Evolutionary conservation across 53 echinoderm and acorn worm genomes (phyloP).

Genomic region (Paracentrotus lividus): DNA sequence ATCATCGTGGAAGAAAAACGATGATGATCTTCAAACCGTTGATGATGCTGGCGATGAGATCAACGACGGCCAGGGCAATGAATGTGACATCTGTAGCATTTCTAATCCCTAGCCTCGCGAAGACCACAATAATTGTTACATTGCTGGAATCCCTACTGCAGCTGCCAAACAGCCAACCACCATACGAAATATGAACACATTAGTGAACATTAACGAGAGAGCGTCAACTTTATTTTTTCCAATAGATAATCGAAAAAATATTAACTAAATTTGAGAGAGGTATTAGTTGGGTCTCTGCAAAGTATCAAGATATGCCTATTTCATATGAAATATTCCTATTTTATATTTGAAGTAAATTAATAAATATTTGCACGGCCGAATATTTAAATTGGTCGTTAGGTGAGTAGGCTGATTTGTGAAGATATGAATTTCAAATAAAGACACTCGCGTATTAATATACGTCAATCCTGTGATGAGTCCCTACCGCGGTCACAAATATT

Average conservation of each 20-base stretch:
- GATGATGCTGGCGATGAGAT: conserved; percentile 54
- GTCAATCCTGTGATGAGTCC: no score
- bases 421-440: no score
- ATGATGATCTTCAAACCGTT: conserved; percentile 42
- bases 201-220: neutral
- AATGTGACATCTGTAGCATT: conserved; percentile 56
- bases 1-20: conserved; percentile 61
- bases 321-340: neutral
- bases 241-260: neutral
- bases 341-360: no score
- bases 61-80: conserved; percentile 55
- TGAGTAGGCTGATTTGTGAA: no score
- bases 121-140: conserved; percentile 16
- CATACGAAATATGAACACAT: conserved; percentile 3
- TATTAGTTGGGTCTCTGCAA: neutral
- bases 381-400: no score
- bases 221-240: neutral
- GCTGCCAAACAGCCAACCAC: conserved; percentile 42
- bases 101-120: neutral
- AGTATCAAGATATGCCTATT: neutral
- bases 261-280: neutral
- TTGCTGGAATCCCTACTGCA: conserved; percentile 54
- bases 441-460: no score
- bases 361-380: no score
- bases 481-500: no score